phyloP scores from a whole-genome alignment of 1,140 invertebrate genomes.

The Drosophila teissieri region DNA sequence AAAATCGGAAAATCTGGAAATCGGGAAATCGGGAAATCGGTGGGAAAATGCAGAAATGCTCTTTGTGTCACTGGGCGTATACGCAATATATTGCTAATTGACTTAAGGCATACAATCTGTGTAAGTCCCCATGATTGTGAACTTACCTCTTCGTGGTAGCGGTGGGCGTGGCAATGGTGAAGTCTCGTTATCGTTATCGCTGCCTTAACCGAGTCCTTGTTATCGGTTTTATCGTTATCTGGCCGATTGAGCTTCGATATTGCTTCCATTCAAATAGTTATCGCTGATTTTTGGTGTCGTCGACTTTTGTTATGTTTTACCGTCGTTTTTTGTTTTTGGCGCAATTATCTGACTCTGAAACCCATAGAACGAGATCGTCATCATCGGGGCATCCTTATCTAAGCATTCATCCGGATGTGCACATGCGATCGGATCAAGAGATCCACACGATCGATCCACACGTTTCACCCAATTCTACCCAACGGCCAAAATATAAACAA shows the following conservation, averaged over 20 bases:
- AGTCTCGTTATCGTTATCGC: slow-evolving; percentile 27
- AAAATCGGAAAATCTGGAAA: background rate
- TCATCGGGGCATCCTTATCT: background rate
- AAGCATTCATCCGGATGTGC: background rate
- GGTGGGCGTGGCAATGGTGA: slow-evolving; percentile 30
- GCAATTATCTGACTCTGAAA: background rate
- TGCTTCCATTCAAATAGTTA: slow-evolving; percentile 75
- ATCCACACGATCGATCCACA: slow-evolving; percentile 9
- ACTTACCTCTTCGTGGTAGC: slow-evolving; percentile 30
- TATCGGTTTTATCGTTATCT: slow-evolving; percentile 11
- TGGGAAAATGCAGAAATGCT: background rate
- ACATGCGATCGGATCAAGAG: slow-evolving; percentile 1
- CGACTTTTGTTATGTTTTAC: background rate
- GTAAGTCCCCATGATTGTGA: background rate
- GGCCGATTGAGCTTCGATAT: slow-evolving; percentile 50
- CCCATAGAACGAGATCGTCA: slow-evolving; percentile 3
- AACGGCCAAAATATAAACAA: slow-evolving; percentile 45
- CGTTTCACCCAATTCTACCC: slow-evolving; percentile 40
- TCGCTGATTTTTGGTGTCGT: slow-evolving; percentile 15
- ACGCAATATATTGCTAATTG: background rate
- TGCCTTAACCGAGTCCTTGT: slow-evolving; percentile 8
- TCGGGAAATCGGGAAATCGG: background rate
- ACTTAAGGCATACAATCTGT: no score
- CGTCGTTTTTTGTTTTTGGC: background rate
- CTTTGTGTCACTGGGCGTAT: slow-evolving; percentile 1